Percentiles rank a stretch among this genome's conserved stretches.
phyloP scores from a whole-genome alignment of 2,797 vertebrate species.

The Macroramphosus scolopax region DNA sequence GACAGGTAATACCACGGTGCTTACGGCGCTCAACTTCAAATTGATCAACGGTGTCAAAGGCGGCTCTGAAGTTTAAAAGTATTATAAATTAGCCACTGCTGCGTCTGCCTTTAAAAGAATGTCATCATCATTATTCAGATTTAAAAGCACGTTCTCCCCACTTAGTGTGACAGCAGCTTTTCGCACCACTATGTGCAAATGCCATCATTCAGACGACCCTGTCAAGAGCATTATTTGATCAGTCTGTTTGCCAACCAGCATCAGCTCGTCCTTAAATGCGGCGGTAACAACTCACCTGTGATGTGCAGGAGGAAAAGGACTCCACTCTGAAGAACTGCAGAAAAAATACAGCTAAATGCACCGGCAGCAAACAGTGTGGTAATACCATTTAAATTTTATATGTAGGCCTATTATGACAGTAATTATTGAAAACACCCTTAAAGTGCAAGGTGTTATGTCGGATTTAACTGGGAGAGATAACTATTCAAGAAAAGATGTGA shows the following conservation, averaged over 20 bases:
- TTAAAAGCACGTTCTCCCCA: slow-evolving; percentile 43
- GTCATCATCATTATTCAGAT: slow-evolving; percentile 63
- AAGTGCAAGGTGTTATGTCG: background rate
- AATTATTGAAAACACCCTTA: too few relatives aligned
- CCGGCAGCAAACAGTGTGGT: background rate
- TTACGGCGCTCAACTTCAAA: slow-evolving; percentile 54
- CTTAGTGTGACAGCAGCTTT: slow-evolving; percentile 32
- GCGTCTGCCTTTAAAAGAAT: slow-evolving; percentile 51
- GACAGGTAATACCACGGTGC: slow-evolving; percentile 51
- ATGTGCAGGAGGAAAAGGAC: slow-evolving; percentile 2
- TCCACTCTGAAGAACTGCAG: slow-evolving; percentile 1
- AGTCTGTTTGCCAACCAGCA: slow-evolving; percentile 21
- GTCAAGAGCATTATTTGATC: slow-evolving; percentile 19
- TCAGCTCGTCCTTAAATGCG: slow-evolving; percentile 22
- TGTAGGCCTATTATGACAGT: slow-evolving; percentile 14
- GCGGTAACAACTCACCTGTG: slow-evolving; percentile 3
- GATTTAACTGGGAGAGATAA: background rate
- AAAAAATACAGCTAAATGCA: too few relatives aligned
- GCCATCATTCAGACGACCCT: slow-evolving; percentile 36
- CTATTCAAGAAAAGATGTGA: background rate
- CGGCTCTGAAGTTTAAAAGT: slow-evolving; percentile 54
- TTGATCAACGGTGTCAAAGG: slow-evolving; percentile 58
- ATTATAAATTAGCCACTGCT: slow-evolving; percentile 63
- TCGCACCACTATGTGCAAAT: slow-evolving; percentile 36
- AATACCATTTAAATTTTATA: slow-evolving; percentile 1